Evolutionary conservation across 2,113 vertebrate genomes (phyloP), one percentile per base, ranked within the genome.

Genomic region (Megalops atlanticus): DNA sequence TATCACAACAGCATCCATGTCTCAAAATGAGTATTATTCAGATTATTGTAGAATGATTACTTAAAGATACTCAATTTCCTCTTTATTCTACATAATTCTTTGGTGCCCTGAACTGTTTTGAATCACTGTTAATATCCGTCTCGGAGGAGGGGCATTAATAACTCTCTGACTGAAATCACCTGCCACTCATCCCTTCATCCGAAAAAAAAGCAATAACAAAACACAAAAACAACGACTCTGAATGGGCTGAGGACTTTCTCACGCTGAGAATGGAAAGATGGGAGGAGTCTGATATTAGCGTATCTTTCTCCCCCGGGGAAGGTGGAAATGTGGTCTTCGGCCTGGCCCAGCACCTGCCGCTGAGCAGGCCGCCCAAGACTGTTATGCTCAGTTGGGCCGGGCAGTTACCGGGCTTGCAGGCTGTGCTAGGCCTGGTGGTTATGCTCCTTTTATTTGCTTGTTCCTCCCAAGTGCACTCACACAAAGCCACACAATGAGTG

Each of bases 291-390:
- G 14, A 10, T 45, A 6, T 14, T 45, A 45, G 7, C 14, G 43
- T 14, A 45, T 45, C 7, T 45, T 6, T 36, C 24, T 76, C 39
- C 83, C 68, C 71, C 43, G 24, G 33, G 54, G 82, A 38, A 74
- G 38, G 7, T 5, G 27, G 49, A 79, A 41, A 73, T 77, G 77
- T 77, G 80, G 52, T 52, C n/a, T 10, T 40, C 49, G 10, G 74
- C 35, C 5, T n/a, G 64, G 72, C 38, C 73, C 74, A 58, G 78
- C 86, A 85, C 79, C 86, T 87, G 84, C 85, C 86, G n/a, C 24
- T 31, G 35, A 45, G 64, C 14, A 54, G 68, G n/a, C 36, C 10
- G n/a, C 35, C 5, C 16, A 11, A 47, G 54, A 27, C 52, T 64
- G 52, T 64, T 54, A 78, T n/a, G 38, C 41, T 79, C 64, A 79